Percentiles rank a stretch among this genome's conserved stretches.
These are phyloP conservation scores for Ormyrus rosae DNA, from an alignment of 2,888 invertebrate species.

Conservation along the genomic window DNA sequence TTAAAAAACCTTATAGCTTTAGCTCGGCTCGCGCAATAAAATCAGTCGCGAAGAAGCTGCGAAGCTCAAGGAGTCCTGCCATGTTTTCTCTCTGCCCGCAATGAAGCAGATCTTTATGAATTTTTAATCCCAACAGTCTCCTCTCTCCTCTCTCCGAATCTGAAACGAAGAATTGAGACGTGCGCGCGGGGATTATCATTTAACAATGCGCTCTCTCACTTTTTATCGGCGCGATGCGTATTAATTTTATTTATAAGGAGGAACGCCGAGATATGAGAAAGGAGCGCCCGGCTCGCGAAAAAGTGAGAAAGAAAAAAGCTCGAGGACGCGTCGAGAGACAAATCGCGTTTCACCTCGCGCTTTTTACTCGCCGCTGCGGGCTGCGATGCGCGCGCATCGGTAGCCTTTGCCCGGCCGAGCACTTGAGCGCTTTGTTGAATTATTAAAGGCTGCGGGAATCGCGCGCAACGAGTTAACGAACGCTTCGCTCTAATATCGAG, in stretches of 20 bases:
- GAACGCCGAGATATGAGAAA: not conserved
- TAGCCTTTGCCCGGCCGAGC: slow-evolving; percentile 4
- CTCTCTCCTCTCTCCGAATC: no score
- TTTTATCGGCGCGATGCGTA: slow-evolving; percentile 1
- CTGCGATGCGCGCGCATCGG: not conserved
- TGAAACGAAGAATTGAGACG: not conserved
- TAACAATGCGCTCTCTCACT: not conserved
- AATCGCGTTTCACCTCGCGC: slow-evolving; percentile 34
- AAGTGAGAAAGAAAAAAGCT: slow-evolving; percentile 13
- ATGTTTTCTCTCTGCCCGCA: no score
- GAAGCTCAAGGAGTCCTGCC: no score
- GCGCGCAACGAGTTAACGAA: slow-evolving; percentile 30
- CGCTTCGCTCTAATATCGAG: not conserved
- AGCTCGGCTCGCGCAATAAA: no score
- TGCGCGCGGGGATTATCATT: slow-evolving; percentile 17
- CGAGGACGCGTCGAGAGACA: slow-evolving; percentile 13
- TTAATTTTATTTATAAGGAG: slow-evolving; percentile 44
- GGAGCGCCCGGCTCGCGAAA: not conserved
- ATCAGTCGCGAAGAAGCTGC: no score
- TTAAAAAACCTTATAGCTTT: no score
- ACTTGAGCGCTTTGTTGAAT: slow-evolving; percentile 23
- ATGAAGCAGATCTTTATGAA: no score
- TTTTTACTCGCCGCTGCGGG: slow-evolving; percentile 22
- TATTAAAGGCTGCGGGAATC: slow-evolving; percentile 32
- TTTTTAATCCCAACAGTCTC: no score